Percentiles rank a stretch among this genome's conserved stretches.
Conservation (phyloP, 2,113 vertebrate species). For the Rhynchopsitta pachyrhyncha region DNA sequence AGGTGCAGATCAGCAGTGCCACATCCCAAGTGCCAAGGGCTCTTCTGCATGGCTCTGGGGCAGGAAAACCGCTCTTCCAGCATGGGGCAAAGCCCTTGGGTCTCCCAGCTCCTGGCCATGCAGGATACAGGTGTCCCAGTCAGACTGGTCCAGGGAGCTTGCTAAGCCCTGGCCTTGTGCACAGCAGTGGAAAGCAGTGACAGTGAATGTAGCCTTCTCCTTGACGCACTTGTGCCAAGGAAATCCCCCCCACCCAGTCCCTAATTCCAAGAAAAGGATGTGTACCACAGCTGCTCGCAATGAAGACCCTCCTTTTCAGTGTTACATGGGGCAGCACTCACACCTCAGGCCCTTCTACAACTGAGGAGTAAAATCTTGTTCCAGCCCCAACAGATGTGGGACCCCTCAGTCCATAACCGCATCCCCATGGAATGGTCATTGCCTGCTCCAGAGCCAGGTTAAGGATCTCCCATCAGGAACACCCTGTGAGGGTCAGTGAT, state of each 20-base stretch:
- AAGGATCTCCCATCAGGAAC: not conserved
- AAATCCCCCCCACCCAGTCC: not conserved
- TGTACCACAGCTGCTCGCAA: not conserved
- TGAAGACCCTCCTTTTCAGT: not conserved
- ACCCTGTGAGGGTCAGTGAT: not conserved
- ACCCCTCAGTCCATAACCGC: not conserved
- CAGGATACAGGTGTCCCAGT: not conserved
- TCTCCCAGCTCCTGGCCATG: not conserved
- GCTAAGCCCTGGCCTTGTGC: accelerated
- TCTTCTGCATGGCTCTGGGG: not conserved
- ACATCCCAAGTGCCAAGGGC: not conserved
- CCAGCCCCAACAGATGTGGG: not conserved
- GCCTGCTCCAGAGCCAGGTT: not conserved
- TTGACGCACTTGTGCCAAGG: not conserved
- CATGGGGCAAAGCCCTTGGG: not conserved
- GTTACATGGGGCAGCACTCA: not conserved
- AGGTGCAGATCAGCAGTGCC: not conserved
- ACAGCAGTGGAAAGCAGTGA: not conserved
- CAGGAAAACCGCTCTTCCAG: not conserved
- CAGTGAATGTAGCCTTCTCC: not conserved
- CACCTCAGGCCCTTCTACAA: not conserved
- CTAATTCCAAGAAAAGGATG: not conserved
- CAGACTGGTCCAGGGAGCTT: not conserved
- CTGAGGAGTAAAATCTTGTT: not conserved
- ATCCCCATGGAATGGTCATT: accelerated